phyloP scores from a whole-genome alignment of 2,113 vertebrate genomes.

The Perca schrenkii region DNA sequence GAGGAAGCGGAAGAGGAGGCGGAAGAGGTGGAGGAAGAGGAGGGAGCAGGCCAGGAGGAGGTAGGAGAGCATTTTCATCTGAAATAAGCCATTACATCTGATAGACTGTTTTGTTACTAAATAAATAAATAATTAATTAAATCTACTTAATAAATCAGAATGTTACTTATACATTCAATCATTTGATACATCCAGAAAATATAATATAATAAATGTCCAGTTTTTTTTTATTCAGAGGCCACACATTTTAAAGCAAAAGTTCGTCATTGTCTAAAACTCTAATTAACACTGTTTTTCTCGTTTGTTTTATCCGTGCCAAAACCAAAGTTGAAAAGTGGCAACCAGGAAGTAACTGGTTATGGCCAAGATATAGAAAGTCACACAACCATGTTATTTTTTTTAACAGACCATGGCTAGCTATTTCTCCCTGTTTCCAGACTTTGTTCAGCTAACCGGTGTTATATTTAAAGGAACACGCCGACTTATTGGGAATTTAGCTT shows the following conservation, averaged over 20 bases:
- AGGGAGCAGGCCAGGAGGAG: conserved; percentile 16
- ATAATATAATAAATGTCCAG: background rate
- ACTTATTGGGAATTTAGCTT: no score
- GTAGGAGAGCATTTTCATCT: conserved; percentile 29
- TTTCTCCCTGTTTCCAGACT: background rate
- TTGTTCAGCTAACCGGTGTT: background rate
- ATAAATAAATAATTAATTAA: no score
- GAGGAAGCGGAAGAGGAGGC: conserved; percentile 76
- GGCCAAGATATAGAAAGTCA: no score
- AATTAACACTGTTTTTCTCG: no score
- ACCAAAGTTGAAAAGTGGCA: no score
- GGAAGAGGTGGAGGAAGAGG: conserved; percentile 67
- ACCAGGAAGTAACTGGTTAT: no score
- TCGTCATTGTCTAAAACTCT: no score
- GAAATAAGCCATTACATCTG: background rate
- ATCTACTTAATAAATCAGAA: background rate
- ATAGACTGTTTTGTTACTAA: background rate
- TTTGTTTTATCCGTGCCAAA: no score
- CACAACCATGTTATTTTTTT: no score
- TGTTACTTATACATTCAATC: background rate
- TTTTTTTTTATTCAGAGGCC: background rate
- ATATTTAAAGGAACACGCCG: background rate
- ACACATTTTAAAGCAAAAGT: background rate
- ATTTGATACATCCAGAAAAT: background rate
- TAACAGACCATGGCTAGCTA: background rate